Percentiles rank a stretch among this genome's conserved stretches.
Conservation (phyloP, 2,797 vertebrate species). For the Acanthurus lineatus region DNA sequence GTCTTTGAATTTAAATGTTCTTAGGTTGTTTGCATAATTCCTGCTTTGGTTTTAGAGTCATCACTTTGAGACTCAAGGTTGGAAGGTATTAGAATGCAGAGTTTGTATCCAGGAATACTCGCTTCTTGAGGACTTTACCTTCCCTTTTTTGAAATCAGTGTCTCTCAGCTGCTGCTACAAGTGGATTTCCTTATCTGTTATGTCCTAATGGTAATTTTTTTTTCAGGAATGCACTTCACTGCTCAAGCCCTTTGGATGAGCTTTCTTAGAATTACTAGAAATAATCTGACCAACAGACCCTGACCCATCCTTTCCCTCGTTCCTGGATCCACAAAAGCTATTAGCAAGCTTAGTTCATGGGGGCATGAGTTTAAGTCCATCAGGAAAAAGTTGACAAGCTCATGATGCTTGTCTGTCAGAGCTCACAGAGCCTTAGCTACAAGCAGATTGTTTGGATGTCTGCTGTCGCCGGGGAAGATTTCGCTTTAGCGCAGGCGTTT, state of each 20-base stretch:
- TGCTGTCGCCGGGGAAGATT: too few species aligned
- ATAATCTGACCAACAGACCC: conserved; percentile 49
- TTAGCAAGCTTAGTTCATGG: conserved; percentile 37
- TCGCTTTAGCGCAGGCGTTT: conserved; percentile 8
- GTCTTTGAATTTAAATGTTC: conserved; percentile 46
- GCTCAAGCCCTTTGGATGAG: conserved; percentile 2
- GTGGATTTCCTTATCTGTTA: conserved; percentile 3
- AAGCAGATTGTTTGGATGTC: conserved; percentile 46
- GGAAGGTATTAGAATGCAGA: conserved; percentile 12
- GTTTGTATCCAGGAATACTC: neutral
- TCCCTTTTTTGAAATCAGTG: neutral
- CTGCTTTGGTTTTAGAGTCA: conserved; percentile 19
- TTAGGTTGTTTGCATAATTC: conserved; percentile 32
- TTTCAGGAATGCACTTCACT: neutral
- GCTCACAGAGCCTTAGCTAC: conserved; percentile 50
- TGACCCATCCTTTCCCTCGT: neutral
- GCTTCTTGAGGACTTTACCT: neutral
- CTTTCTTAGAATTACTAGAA: conserved; percentile 40
- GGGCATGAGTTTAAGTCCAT: conserved; percentile 54
- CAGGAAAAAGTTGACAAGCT: conserved; percentile 71
- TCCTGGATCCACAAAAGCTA: conserved; percentile 35
- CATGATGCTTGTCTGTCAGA: conserved; percentile 47
- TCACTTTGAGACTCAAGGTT: conserved; percentile 3
- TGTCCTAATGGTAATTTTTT: neutral
- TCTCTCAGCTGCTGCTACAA: neutral